Evolutionary conservation across 2,113 vertebrate genomes (phyloP).

Genomic region (Cisticola juncidis): DNA sequence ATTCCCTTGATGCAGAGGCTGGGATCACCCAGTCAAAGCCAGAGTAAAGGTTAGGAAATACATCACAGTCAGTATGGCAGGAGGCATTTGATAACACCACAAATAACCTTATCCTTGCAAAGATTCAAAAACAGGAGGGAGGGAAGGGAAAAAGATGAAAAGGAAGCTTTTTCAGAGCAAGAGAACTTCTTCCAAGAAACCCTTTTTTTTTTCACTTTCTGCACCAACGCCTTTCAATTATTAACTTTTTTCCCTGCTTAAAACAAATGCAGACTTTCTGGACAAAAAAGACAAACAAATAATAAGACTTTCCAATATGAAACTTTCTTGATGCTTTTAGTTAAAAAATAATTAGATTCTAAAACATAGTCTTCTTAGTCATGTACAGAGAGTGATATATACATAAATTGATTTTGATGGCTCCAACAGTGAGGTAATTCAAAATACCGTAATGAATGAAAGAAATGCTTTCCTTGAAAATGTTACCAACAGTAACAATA

Average conservation of each 20-base stretch:
- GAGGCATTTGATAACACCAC: slow-evolving; percentile 48
- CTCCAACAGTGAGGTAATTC: neutral
- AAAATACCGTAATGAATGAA: rapidly evolving
- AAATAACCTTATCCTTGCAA: slow-evolving; percentile 48
- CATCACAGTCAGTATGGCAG: slow-evolving; percentile 32
- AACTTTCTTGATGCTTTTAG: neutral
- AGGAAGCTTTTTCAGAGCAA: slow-evolving; percentile 8
- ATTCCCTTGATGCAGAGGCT: slow-evolving; percentile 17
- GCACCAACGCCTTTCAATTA: slow-evolving; percentile 1
- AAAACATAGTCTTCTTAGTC: neutral
- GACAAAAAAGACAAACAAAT: neutral
- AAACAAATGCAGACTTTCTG: slow-evolving; percentile 37
- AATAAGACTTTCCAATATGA: neutral
- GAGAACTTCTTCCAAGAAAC: slow-evolving; percentile 22
- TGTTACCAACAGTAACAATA: neutral
- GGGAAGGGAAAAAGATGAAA: neutral
- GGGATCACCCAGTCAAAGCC: slow-evolving; percentile 58
- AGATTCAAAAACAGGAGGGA: slow-evolving; percentile 33
- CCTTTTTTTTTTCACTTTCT: neutral
- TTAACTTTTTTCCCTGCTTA: slow-evolving; percentile 32
- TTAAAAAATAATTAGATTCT: neutral
- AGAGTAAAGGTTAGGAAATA: slow-evolving; percentile 61
- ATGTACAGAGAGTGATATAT: neutral
- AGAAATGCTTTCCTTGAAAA: neutral
- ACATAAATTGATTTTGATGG: neutral